These are phyloP conservation scores for Cranoglanis bouderius DNA, from an alignment of 2,113 vertebrate genomes.

Conservation along the genomic window DNA sequence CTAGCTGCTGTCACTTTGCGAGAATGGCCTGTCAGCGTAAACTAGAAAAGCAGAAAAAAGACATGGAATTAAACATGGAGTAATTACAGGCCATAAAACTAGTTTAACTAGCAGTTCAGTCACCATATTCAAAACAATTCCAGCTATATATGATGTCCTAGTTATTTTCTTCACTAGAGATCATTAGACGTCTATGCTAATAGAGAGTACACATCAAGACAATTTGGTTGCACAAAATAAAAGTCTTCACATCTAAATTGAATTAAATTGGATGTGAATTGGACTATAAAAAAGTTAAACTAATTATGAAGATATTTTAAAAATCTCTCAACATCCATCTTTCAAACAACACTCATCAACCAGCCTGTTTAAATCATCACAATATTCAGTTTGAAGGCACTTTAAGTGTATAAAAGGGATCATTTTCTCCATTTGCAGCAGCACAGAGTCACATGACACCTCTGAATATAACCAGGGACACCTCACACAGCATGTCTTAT, in stretches of 20 bases:
- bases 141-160: background rate
- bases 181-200: background rate
- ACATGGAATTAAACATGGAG: background rate
- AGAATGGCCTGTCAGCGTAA: constrained; percentile 85
- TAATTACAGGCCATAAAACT: background rate
- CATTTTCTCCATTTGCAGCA: constrained; percentile 3
- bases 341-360: background rate
- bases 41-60: constrained; percentile 62
- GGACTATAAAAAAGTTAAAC: background rate
- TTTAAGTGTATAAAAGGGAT: constrained; percentile 12
- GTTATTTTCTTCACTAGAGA: background rate
- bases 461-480: background rate
- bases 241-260: background rate
- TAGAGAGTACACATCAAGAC: background rate
- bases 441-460: constrained; percentile 2
- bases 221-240: background rate
- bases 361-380: background rate
- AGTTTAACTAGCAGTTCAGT: background rate
- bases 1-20: constrained; percentile 86
- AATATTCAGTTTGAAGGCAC: background rate
- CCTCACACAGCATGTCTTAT: constrained; percentile 1
- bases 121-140: background rate
- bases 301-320: background rate
- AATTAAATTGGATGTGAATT: background rate
- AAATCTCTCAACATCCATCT: background rate